Conservation (phyloP, 1,140 invertebrate genomes). For the Conopomorpha cramerella region DNA sequence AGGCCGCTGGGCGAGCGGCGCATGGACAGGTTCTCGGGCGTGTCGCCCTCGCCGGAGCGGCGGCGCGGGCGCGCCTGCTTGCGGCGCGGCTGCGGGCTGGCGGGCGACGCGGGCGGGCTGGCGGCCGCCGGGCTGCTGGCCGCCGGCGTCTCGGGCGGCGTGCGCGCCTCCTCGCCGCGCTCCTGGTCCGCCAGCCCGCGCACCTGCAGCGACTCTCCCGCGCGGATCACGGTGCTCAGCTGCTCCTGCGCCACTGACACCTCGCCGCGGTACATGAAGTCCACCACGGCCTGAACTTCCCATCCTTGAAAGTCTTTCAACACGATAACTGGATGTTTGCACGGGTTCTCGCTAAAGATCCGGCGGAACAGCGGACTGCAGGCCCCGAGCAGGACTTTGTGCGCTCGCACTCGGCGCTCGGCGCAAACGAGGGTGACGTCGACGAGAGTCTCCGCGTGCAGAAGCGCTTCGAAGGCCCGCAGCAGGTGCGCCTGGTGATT, state of each 20-base stretch:
- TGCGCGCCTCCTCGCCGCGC: conserved; percentile 37
- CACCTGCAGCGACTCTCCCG: conserved; percentile 84
- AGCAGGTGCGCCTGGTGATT: conserved; percentile 88
- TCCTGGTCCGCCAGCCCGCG: conserved; percentile 77
- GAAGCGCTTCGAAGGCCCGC: conserved; percentile 80
- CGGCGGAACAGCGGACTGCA: conserved; percentile 89
- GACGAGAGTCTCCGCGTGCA: conserved; percentile 83
- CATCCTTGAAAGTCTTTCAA: conserved; percentile 85
- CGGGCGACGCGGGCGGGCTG: conserved; percentile 57
- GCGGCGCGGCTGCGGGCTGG: conserved; percentile 74
- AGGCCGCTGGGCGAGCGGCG: conserved; percentile 65
- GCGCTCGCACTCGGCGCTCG: conserved; percentile 79
- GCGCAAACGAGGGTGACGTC: conserved; percentile 89
- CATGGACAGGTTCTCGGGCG: conserved; percentile 55
- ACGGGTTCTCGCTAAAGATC: conserved; percentile 89
- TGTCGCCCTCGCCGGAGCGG: conserved; percentile 72
- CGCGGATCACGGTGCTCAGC: conserved; percentile 78
- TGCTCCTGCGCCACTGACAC: conserved; percentile 85
- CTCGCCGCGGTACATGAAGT: conserved; percentile 92
- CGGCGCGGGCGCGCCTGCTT: conserved; percentile 81
- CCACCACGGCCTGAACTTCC: conserved; percentile 85
- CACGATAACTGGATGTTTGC: conserved; percentile 90
- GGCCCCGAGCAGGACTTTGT: conserved; percentile 88
- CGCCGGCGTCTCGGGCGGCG: conserved; percentile 62
- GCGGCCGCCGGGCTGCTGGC: conserved; percentile 46